Evolutionary conservation across 2,797 vertebrate genomes (phyloP), one percentile per base, ranked within the genome.

Genomic region (Champsocephalus gunnari): DNA sequence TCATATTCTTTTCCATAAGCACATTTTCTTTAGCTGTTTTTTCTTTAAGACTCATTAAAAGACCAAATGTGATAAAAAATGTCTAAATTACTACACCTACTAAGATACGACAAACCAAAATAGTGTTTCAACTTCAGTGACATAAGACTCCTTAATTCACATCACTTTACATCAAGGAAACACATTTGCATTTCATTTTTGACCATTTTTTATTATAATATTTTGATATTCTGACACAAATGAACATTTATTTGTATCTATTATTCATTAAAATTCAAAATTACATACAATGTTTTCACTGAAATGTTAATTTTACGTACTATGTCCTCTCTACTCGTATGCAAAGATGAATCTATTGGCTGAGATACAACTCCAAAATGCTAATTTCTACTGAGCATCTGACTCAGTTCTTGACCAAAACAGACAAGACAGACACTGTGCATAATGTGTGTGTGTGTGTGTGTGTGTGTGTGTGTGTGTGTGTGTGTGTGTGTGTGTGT

Each of bases 391-490:
- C 55, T 61, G 34, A 70, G 65, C 66, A 53, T 73, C 64, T 71
- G 62, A 80, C 64, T 83, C 59, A 73, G 32, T 79, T 64, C 50
- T 81, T 17, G 14, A 82, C 63, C 54, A 60, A 75, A 71, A 75
- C 70, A 77, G 80, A 86, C 78, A 68, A 74, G 72, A 76, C 70
- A 77, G 80, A 86, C 78, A 71, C 9, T 61, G 71, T 58, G 55
- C 65, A 78, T 66, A 68, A 77, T 66, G 38, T 65, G 51, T 65
- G 59, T 71, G 56, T 68, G 60, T 66, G 12, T 68, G 38, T 55
- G 12, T 19, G 62, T 21, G 66, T 53, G 51, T 24, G 32, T 55
- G 51, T 49, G 16, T 41, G 53, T 41, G 14, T 24, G 49, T 60
- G 45, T 41, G 12, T 71, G 48, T 66, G 59, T 38, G 58, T 24